Percentiles rank a stretch among this genome's conserved stretches.
These are phyloP conservation scores for Drosophila takahashii DNA, from an alignment of 1,140 invertebrate species.

Conservation along the genomic window DNA sequence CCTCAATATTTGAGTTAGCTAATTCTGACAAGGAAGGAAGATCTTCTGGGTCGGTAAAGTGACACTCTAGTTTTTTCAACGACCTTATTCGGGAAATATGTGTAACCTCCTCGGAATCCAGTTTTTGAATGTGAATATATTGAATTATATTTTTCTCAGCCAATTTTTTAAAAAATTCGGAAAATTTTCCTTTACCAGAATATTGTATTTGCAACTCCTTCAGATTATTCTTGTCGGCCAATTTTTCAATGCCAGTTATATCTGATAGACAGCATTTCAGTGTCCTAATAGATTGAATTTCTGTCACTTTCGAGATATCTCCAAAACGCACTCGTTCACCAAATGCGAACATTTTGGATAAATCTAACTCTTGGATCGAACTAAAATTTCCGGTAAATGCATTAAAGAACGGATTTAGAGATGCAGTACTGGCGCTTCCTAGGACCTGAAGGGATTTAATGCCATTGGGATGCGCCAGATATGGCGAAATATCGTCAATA, in stretches of 20 bases:
- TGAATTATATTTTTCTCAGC: not conserved
- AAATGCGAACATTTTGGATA: too few species aligned
- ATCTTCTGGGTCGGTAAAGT: not conserved
- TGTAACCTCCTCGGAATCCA: not conserved
- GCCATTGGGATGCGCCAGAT: too few species aligned
- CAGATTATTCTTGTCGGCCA: not conserved
- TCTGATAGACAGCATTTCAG: not conserved
- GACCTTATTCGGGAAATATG: not conserved
- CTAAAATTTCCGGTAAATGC: too few species aligned
- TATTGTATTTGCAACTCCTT: not conserved
- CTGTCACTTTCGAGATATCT: not conserved
- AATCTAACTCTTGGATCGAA: too few species aligned
- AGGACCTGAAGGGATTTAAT: too few species aligned
- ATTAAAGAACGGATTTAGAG: too few species aligned
- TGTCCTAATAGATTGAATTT: not conserved
- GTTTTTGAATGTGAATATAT: not conserved
- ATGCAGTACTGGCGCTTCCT: too few species aligned
- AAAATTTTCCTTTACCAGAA: not conserved
- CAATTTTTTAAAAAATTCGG: not conserved
- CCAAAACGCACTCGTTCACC: not conserved
- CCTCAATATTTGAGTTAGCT: constrained; percentile 6
- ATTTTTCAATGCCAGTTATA: not conserved
- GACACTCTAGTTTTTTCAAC: not conserved
- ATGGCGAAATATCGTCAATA: too few species aligned
- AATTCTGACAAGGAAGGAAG: not conserved